Base-by-base conservation (phyloP, 1,140 invertebrate species). In the Tenebrio molitor region DNA sequence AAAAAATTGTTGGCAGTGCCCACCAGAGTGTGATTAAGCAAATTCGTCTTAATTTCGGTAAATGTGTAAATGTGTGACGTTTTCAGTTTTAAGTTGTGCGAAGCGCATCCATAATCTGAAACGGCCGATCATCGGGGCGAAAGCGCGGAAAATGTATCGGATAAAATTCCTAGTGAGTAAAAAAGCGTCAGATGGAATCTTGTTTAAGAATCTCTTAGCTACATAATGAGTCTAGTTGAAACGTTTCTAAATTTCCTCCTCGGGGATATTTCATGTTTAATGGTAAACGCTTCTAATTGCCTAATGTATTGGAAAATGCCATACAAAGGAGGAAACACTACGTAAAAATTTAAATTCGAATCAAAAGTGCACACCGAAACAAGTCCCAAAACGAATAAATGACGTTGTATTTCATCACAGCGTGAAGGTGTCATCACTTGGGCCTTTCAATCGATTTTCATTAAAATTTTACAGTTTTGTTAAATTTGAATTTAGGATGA, bases 211-310 rank as follows among this genome's bases (percentile, higher is more conserved):
- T 19, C 44, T 50, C 19, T n/a, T 17, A 21, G 44, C 19, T 50
- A n/a, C n/a, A n/a, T n/a, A n/a, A n/a, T 21, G 44, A 21, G 15
- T 50, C 19, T 50, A 50, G 44, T 50, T 50, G 44, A 50, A 50
- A 50, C 19, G 44, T 50, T 50, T 50, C 44, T 19, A 50, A 21
- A 50, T 50, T 50, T 50, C 19, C 16, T 50, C n/a, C 44, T 50
- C 19, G 19, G 15, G 44, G 19, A 50, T 50, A 50, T 50, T 50
- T 50, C 50, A 58, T 58, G 23, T 58, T 58, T 58, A 58, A 58
- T 29, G 23, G 21, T 58, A 25, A 58, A 58, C n/a, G n/a, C 23
- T 25, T 58, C n/a, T 58, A 58, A 58, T 25, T 29, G 23, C 21
- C 15, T 58, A 25, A 50, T 50, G 44, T 50, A 50, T 21, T 50